Evolutionary conservation across 2,797 vertebrate species (phyloP).

Genomic region (Salmo trutta): DNA sequence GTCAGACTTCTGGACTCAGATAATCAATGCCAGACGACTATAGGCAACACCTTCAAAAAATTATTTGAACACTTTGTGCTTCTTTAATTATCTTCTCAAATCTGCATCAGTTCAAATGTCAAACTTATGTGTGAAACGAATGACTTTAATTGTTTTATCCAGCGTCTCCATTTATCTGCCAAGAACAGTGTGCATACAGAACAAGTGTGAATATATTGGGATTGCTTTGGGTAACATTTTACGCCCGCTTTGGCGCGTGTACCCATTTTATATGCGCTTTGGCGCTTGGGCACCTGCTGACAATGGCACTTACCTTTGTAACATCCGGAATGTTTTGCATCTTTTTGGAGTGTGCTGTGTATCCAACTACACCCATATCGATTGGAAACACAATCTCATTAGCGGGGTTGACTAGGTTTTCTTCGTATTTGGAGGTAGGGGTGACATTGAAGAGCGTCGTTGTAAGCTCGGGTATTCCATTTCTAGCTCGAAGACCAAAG

Average conservation of each 20-base stretch:
- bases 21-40: background rate
- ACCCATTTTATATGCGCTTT: background rate
- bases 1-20: background rate
- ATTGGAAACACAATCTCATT: constrained; percentile 87
- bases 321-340: constrained; percentile 86
- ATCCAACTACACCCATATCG: constrained; percentile 89
- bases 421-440: constrained; percentile 83
- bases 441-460: constrained; percentile 87
- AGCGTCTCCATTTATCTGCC: too few species aligned
- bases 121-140: too few species aligned
- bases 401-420: constrained; percentile 82
- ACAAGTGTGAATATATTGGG: too few species aligned
- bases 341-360: constrained; percentile 86
- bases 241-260: too few species aligned
- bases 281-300: background rate
- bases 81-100: background rate
- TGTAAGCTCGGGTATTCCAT: constrained; percentile 85
- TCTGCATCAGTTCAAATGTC: background rate
- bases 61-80: too few species aligned
- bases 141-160: too few species aligned
- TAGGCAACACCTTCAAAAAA: background rate
- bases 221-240: too few species aligned
- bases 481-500: constrained; percentile 80
- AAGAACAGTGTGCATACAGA: too few species aligned
- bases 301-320: constrained; percentile 79